A percentile compares a stretch with the other conserved stretches of the same genome.
These are phyloP conservation scores for Melanocharis versteri DNA, from an alignment of 2,113 vertebrate genomes.

Conservation along the genomic window DNA sequence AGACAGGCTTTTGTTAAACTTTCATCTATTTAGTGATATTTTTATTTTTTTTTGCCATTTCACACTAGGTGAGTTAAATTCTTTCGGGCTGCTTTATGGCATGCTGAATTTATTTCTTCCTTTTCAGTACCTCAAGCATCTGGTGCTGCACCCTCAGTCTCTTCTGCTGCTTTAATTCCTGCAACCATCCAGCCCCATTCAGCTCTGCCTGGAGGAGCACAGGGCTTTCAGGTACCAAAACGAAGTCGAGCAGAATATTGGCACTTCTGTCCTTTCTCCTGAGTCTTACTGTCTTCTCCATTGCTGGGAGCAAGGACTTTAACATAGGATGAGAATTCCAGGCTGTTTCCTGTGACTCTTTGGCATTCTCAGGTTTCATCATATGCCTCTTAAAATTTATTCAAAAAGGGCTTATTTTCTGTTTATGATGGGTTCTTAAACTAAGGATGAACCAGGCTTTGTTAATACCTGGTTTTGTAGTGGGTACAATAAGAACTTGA, in stretches of 20 bases:
- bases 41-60: background rate
- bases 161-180: conserved; percentile 82
- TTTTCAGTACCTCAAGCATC: conserved; percentile 72
- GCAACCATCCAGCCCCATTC: conserved; percentile 73
- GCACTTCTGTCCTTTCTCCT: background rate
- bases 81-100: background rate
- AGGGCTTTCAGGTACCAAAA: conserved; percentile 85
- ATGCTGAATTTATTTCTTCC: background rate
- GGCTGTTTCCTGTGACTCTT: background rate
- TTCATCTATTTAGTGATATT: background rate
- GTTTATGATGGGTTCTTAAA: background rate
- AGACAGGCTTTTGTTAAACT: background rate
- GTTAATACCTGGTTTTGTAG: background rate
- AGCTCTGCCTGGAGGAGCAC: conserved; percentile 71
- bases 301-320: background rate
- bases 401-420: background rate
- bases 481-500: background rate
- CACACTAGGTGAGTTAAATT: background rate
- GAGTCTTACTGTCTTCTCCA: background rate
- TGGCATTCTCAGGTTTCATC: background rate
- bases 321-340: background rate
- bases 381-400: background rate
- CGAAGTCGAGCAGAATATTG: background rate
- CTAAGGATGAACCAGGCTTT: background rate
- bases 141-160: conserved; percentile 53